Base-by-base conservation (phyloP, 2,113 vertebrate species). In the Trochalopteron elliotii region DNA sequence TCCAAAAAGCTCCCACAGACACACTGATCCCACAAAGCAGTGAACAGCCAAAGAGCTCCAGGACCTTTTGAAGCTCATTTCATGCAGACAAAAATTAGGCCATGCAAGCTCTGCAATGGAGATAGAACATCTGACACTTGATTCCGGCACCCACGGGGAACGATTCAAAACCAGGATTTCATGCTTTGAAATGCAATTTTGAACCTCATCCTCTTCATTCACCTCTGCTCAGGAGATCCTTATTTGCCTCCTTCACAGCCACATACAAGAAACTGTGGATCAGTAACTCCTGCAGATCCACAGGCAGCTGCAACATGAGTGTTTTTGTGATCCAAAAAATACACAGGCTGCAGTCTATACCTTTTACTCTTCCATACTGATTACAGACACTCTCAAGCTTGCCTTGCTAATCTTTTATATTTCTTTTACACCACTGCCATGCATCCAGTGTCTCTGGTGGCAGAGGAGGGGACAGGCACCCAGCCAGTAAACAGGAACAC, bases 31-130 rank as follows among this genome's bases (percentile, higher is more conserved):
- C 92, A 69, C 27, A 37, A 67, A 78, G 22, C 12, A 11, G 22
- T 1, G 5, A 87, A 21, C 14, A 52, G 11, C 17, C 12, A 5
- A 70, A 83, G 18, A 71, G 33, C 44, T 80, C 53, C 87, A 60
- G 45, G 52, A 84, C 56, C 7, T 7, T 49, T 17, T 50, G 56
- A 88, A 88, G 27, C 5, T 71, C 16, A 27, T 64, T 42, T 63
- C 33, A 92, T 6, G 35, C 37, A 63, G 74, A 17, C 23, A 87
- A 84, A 81, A 55, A 61, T 49, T 17, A 74, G 37, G 50, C 2
- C 0, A 80, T 7, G 7, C 28, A 77, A 89, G 60, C 72, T 74
- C 59, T 60, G 31, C 21, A 17, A 17, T 0, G 0, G 37, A 55
- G 35, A 56, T 28, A 74, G 69, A 44, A 24, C n/a, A 67, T n/a